Evolutionary conservation across 1,140 invertebrate genomes (phyloP).

Genomic region (Ips typographus): DNA sequence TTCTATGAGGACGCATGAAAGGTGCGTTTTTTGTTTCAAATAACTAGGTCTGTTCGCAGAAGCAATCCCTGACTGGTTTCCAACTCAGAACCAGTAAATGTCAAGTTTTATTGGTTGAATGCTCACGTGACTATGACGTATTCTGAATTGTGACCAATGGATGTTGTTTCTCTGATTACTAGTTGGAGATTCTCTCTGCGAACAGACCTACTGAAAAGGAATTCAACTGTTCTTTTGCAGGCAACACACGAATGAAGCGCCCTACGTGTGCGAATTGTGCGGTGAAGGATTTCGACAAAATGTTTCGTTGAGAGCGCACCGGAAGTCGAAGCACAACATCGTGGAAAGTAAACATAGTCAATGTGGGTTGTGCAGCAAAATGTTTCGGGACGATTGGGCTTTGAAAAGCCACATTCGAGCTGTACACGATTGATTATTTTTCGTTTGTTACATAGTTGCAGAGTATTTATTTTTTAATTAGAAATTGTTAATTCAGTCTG

Average conservation of each 20-base stretch:
- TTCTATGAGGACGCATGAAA: conserved; percentile 39
- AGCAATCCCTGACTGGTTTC: too few species aligned
- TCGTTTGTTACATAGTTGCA: background rate
- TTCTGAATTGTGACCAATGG: too few species aligned
- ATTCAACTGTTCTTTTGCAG: conserved; percentile 7
- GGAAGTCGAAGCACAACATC: conserved; percentile 43
- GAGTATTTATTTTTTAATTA: background rate
- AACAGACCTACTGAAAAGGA: background rate
- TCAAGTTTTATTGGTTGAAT: too few species aligned
- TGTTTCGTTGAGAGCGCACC: conserved; percentile 41
- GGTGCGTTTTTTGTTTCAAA: conserved; percentile 11
- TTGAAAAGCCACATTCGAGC: conserved; percentile 36
- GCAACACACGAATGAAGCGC: conserved; percentile 43
- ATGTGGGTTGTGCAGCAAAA: conserved; percentile 41
- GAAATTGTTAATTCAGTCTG: background rate
- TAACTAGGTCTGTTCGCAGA: background rate
- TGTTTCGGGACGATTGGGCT: conserved; percentile 35
- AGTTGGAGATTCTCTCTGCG: background rate
- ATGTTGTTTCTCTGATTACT: too few species aligned
- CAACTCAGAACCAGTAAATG: too few species aligned
- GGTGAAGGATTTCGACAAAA: conserved; percentile 44
- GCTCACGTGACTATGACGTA: too few species aligned
- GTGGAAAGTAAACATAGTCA: conserved; percentile 36
- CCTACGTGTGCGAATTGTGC: conserved; percentile 43
- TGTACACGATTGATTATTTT: conserved; percentile 23